Conservation (phyloP, 1,140 invertebrate genomes). For the Brachionus manjavacas region DNA sequence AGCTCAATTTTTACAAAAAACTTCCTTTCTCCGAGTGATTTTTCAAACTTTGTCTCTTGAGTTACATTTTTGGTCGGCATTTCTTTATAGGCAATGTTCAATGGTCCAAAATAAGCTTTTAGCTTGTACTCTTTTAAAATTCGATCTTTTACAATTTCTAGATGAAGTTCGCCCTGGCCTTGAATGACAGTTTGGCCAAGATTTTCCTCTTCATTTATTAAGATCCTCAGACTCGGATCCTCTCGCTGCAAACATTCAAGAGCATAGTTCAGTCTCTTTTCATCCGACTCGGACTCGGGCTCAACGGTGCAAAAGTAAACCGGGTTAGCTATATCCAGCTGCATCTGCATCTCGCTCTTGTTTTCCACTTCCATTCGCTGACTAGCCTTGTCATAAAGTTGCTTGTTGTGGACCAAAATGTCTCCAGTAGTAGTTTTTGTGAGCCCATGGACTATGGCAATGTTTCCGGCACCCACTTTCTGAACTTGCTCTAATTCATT, state of each 20-base stretch:
- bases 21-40: conserved; percentile 2
- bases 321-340: conserved; percentile 73
- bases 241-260: conserved; percentile 78
- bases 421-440: conserved; percentile 72
- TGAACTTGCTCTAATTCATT: conserved; percentile 75
- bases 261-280: conserved; percentile 73
- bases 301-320: conserved; percentile 97
- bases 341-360: conserved; percentile 59
- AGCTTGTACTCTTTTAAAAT: conserved; percentile 74
- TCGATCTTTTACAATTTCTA: conserved; percentile 76
- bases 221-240: conserved; percentile 83
- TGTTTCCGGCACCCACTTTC: conserved; percentile 70
- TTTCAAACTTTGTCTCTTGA: neutral
- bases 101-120: conserved; percentile 80
- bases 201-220: conserved; percentile 63
- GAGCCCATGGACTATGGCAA: conserved; percentile 79
- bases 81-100: conserved; percentile 81
- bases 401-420: conserved; percentile 61
- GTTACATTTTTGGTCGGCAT: neutral
- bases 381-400: conserved; percentile 44
- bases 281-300: conserved; percentile 72
- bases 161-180: conserved; percentile 90
- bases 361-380: conserved; percentile 43
- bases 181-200: conserved; percentile 79
- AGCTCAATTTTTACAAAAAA: conserved; percentile 13